phyloP scores from a whole-genome alignment of 2,797 vertebrate species.

The Chaetophractus vellerosus region DNA sequence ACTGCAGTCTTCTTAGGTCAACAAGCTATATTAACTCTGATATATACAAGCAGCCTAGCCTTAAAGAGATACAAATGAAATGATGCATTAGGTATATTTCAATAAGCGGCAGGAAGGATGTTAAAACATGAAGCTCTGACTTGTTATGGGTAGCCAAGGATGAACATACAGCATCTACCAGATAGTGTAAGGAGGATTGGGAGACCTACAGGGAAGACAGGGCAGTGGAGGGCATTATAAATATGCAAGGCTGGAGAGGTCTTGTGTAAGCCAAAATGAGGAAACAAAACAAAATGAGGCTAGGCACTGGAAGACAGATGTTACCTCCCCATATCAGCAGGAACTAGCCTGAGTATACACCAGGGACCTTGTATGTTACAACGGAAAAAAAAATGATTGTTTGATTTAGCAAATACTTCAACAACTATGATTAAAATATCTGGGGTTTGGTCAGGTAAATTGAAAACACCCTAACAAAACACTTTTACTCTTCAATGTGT shows the following conservation, averaged over 20 bases:
- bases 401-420: background rate
- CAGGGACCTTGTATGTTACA: background rate
- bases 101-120: background rate
- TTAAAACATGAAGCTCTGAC: background rate
- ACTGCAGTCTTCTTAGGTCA: background rate
- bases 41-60: background rate
- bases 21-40: background rate
- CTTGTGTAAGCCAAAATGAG: background rate
- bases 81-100: background rate
- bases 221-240: background rate
- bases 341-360: background rate
- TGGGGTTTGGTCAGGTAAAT: slow-evolving; percentile 19
- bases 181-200: background rate
- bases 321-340: background rate
- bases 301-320: background rate
- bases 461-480: slow-evolving; percentile 15
- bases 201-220: background rate
- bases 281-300: background rate
- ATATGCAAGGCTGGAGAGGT: background rate
- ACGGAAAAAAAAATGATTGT: background rate
- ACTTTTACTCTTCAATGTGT: background rate
- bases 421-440: slow-evolving; percentile 44
- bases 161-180: too few relatives aligned
- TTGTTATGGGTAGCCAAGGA: background rate
- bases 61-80: background rate